phyloP scores from a whole-genome alignment of 2,888 invertebrate species.

The Incurvaria masculella region DNA sequence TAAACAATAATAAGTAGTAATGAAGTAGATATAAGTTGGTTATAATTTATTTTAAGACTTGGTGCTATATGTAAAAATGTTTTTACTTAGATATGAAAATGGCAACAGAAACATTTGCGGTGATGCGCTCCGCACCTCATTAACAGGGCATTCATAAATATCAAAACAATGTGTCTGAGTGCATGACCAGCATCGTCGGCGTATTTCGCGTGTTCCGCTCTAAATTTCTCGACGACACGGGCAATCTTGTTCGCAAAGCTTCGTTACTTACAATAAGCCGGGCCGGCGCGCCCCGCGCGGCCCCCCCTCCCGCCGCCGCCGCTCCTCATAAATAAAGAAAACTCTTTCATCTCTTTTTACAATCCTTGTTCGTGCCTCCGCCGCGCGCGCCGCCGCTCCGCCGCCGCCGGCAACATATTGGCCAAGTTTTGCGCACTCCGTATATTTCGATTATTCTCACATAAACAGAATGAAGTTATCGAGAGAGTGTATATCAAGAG shows the following conservation, averaged over 20 bases:
- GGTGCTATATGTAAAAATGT: too few species aligned
- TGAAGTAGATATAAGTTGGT: too few species aligned
- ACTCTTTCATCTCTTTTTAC: constrained; percentile 5
- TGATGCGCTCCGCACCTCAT: too few species aligned
- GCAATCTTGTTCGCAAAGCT: constrained; percentile 12
- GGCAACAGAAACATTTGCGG: too few species aligned
- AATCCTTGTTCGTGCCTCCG: neutral
- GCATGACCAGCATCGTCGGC: too few species aligned
- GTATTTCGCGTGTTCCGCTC: too few species aligned
- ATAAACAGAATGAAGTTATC: constrained; percentile 23
- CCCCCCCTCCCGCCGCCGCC: constrained; percentile 7
- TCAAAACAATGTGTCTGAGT: too few species aligned
- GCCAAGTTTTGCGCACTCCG: constrained; percentile 2
- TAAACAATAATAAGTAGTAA: too few species aligned
- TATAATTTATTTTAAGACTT: too few species aligned
- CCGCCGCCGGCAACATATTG: neutral
- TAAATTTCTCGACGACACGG: constrained; percentile 1
- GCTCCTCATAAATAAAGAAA: constrained; percentile 10
- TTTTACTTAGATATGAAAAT: too few species aligned
- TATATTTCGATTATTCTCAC: constrained; percentile 22
- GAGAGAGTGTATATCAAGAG: constrained; percentile 21
- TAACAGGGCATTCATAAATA: too few species aligned
- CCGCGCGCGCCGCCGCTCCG: constrained; percentile 1
- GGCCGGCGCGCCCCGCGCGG: constrained; percentile 5
- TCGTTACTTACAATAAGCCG: constrained; percentile 11